A percentile compares a stretch with the other conserved stretches of the same genome.
Evolutionary conservation across 2,113 vertebrate species (phyloP).

Genomic region (Myotis yumanensis): DNA sequence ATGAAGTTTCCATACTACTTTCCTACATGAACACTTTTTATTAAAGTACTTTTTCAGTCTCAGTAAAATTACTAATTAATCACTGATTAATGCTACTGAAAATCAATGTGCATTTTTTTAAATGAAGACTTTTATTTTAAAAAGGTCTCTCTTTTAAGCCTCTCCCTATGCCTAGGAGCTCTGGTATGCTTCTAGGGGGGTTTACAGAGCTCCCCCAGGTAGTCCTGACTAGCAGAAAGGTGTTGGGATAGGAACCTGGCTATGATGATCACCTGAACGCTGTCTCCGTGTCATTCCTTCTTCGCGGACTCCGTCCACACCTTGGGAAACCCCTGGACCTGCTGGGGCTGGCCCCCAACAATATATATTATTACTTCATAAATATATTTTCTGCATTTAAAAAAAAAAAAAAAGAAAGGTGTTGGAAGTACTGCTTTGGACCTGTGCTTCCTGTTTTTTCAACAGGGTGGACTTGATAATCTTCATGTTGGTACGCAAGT

Average conservation of each 20-base stretch:
- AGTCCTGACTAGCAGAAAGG: background rate
- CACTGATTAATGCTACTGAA: background rate
- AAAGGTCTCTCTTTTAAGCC: background rate
- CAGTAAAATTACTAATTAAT: slow-evolving; percentile 3
- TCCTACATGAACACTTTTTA: background rate
- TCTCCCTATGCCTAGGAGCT: background rate
- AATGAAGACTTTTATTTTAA: background rate
- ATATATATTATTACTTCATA: too few relatives aligned
- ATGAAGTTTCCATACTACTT: background rate
- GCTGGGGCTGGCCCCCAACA: too few relatives aligned
- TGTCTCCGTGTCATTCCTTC: too few relatives aligned
- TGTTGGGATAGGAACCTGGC: too few relatives aligned
- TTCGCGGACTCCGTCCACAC: too few relatives aligned
- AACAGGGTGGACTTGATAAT: background rate
- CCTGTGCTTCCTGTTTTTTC: background rate
- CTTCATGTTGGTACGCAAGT: background rate
- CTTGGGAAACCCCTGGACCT: too few relatives aligned
- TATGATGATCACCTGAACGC: too few relatives aligned
- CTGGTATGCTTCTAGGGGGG: background rate
- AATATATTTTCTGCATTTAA: too few relatives aligned
- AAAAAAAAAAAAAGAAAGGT: too few relatives aligned
- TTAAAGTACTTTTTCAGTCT: background rate
- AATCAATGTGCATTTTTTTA: background rate
- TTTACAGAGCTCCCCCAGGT: background rate
- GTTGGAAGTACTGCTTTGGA: background rate